Percentiles rank a stretch among this genome's conserved stretches.
Evolutionary conservation across 2,888 invertebrate species (phyloP).

Genomic region (Anthophora plumipes): DNA sequence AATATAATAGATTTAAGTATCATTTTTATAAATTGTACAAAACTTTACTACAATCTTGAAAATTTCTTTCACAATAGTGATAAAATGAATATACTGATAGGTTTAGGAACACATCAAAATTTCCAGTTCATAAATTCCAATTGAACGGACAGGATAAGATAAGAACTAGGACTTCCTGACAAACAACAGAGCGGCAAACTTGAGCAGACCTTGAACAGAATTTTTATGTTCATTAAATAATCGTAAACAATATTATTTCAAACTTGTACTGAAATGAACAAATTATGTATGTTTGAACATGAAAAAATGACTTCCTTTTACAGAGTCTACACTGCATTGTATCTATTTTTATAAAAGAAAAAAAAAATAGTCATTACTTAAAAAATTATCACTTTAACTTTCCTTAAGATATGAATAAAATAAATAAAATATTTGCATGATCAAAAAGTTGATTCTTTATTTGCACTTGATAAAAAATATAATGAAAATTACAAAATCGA

Average conservation of each 20-base stretch:
- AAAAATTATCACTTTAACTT: neutral
- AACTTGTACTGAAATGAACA: neutral
- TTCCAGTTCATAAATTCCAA: slow-evolving; percentile 22
- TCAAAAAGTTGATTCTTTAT: slow-evolving; percentile 7
- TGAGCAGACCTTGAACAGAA: neutral
- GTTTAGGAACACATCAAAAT: slow-evolving; percentile 48
- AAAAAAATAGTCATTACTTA: neutral
- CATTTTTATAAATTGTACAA: slow-evolving; percentile 33
- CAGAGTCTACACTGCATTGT: neutral
- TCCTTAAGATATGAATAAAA: neutral
- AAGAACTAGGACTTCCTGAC: slow-evolving; percentile 21
- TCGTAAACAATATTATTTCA: neutral
- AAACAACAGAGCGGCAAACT: neutral
- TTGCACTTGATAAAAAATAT: slow-evolving; percentile 26
- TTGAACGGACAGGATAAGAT: slow-evolving; percentile 37
- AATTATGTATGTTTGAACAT: neutral
- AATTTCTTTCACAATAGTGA: neutral
- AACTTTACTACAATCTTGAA: neutral
- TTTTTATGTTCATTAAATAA: slow-evolving; percentile 8
- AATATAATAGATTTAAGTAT: slow-evolving; percentile 94
- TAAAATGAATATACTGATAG: slow-evolving; percentile 19
- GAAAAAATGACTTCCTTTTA: neutral
- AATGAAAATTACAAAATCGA: slow-evolving; percentile 41
- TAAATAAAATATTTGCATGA: neutral
- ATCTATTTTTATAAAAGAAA: neutral